Base-by-base conservation (phyloP, 2,113 vertebrate genomes). In the Tympanuchus pallidicinctus region DNA sequence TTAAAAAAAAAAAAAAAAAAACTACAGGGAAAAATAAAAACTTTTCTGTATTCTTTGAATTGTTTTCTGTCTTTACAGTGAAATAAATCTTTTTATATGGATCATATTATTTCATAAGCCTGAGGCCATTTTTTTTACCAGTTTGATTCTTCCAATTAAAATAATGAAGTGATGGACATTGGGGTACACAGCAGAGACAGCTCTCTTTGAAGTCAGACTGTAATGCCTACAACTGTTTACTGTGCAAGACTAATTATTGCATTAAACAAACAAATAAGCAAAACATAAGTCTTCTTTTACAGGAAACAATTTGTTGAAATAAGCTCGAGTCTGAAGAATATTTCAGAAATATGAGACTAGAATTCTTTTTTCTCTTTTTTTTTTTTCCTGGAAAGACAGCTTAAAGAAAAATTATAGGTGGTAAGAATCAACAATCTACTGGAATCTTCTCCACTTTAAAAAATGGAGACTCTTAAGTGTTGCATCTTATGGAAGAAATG, bases 231-330 rank as follows among this genome's bases (percentile, higher is more conserved):
- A 42, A 24, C 22, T 47, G 28, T 72, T 87, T 40, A 42, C 22
- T 45, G 54, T 40, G 10, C 61, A 64, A 64, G 81, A 89, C 65
- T 93, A 92, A 94, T 93, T 57, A 65, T 24, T 65, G 63, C 61
- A 65, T 86, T 13, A 48, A 88, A 91, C 27, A 36, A 93, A 34
- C 30, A 89, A 88, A 43, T 42, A 78, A 50, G 24, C 34, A 59
- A 64, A 80, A 27, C 3, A 20, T 6, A 70, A 38, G 34, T 30
- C n/a, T 71, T 40, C 13, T 38, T 21, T 34, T 61, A 54, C 67
- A 18, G 83, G 91, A 88, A 91, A 67, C 17, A 81, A 54, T 14
- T 52, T 61, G 86, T 32, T 90, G 70, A 93, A 95, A 86, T 77
- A 86, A 81, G 66, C 36, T 63, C 52, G 27, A 64, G 12, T 27